Evolutionary conservation across 2,113 vertebrate species (phyloP).

Genomic region (Bettongia penicillata): DNA sequence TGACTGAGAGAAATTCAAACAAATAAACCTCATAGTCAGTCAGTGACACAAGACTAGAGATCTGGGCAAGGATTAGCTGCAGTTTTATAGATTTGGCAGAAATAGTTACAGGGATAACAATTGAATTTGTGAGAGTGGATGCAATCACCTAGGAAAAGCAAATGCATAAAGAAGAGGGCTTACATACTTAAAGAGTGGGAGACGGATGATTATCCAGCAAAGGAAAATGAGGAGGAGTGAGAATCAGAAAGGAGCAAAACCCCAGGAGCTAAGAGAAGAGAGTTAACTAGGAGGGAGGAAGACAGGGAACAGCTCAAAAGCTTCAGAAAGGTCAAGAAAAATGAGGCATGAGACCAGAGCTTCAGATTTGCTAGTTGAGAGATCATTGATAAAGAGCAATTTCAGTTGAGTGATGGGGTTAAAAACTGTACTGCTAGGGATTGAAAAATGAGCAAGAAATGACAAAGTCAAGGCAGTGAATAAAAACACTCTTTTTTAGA

Average conservation of each 20-base stretch:
- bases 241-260: no score
- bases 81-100: background rate
- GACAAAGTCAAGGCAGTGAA: background rate
- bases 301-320: background rate
- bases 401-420: background rate
- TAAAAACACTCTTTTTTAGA: background rate
- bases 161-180: background rate
- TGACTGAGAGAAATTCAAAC: background rate
- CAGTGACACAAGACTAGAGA: background rate
- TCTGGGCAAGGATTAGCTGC: no score
- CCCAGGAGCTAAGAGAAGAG: no score
- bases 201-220: background rate
- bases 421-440: background rate
- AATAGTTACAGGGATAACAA: background rate
- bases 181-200: background rate
- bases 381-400: background rate
- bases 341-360: background rate
- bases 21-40: background rate
- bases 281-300: no score
- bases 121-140: background rate
- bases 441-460: background rate
- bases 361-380: background rate
- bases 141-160: background rate
- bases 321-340: no score
- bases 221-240: no score